phyloP scores from a whole-genome alignment of 2,797 vertebrate genomes.

The Gallirallus australis region DNA sequence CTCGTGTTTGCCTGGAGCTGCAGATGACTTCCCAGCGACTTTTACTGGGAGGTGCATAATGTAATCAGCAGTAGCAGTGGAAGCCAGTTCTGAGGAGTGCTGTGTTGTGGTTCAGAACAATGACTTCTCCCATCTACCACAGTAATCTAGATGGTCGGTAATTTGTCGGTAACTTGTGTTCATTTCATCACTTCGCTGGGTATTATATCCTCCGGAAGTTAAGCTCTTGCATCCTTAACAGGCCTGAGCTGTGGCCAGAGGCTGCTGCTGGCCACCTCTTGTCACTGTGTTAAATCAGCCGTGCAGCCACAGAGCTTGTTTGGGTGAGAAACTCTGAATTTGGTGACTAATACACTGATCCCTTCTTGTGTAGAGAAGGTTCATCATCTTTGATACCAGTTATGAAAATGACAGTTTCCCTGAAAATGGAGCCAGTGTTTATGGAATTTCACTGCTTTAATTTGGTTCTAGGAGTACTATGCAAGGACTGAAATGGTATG shows the following conservation, averaged over 20 bases:
- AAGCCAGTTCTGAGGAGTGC: neutral
- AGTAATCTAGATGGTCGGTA: neutral
- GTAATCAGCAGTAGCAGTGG: neutral
- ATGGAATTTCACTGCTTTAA: neutral
- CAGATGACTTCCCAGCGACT: neutral
- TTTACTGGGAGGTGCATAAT: neutral
- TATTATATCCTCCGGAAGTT: neutral
- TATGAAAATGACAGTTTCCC: neutral
- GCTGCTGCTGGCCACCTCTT: neutral
- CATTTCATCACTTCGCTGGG: neutral
- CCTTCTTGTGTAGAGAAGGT: neutral
- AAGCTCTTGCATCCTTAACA: neutral
- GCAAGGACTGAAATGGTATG: neutral
- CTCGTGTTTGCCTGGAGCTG: neutral
- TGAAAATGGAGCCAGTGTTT: neutral
- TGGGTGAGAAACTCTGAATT: neutral
- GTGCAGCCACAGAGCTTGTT: rapidly evolving
- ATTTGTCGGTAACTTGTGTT: neutral
- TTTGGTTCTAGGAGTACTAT: neutral
- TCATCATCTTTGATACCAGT: neutral
- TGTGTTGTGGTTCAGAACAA: neutral
- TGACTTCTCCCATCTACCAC: neutral
- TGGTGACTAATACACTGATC: neutral
- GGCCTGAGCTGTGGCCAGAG: neutral
- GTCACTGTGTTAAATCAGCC: neutral